Evolutionary conservation across 2,113 vertebrate genomes (phyloP).

Genomic region (Hydrochoerus hydrochaeris): DNA sequence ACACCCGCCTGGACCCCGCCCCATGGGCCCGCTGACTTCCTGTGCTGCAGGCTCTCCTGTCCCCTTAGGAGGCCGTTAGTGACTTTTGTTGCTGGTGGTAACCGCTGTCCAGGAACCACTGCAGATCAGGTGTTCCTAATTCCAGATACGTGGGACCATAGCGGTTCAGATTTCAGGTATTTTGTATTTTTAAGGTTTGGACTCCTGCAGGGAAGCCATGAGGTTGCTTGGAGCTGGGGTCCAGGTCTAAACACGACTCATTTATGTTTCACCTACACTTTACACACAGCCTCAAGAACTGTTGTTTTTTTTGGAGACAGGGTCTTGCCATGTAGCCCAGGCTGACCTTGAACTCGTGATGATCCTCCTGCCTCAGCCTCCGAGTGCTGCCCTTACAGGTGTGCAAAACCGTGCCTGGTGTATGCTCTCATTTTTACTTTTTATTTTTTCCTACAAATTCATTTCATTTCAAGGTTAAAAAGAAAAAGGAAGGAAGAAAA

Average conservation of each 20-base stretch:
- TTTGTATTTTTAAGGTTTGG: background rate
- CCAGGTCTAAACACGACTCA: background rate
- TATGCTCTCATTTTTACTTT: background rate
- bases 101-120: too few relatives aligned
- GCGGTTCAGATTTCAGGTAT: background rate
- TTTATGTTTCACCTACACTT: background rate
- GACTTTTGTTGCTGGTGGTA: too few relatives aligned
- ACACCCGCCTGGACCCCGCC: too few relatives aligned
- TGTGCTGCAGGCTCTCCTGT: too few relatives aligned
- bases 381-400: too few relatives aligned
- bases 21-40: too few relatives aligned
- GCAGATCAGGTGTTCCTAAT: too few relatives aligned
- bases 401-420: background rate
- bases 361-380: background rate
- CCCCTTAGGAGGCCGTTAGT: too few relatives aligned
- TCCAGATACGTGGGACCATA: too few relatives aligned
- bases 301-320: background rate
- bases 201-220: background rate
- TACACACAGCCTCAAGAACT: background rate
- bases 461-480: too few relatives aligned
- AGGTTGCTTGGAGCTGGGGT: background rate
- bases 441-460: too few relatives aligned
- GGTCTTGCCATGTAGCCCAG: background rate
- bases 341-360: background rate
- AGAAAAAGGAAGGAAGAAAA: too few relatives aligned